These are phyloP conservation scores for Scelioninae gen. 1 DNA, from an alignment of 2,888 invertebrate species.

Conservation along the genomic window DNA sequence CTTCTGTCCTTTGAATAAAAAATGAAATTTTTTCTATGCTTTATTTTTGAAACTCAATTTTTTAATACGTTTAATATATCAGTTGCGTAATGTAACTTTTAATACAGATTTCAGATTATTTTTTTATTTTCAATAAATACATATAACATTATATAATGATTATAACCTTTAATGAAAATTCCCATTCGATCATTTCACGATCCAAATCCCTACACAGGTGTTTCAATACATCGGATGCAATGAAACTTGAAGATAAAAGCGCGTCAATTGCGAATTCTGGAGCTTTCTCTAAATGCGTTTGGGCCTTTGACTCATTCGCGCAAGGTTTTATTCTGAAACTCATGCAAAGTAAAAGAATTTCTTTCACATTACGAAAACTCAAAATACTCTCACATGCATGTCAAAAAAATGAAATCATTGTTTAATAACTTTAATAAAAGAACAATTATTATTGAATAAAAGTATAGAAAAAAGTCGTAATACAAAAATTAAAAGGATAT, in stretches of 20 bases:
- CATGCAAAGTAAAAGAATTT: neutral
- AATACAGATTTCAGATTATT: too few species aligned
- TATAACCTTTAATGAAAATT: conserved; percentile 88
- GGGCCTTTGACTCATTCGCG: conserved; percentile 53
- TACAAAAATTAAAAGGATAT: too few species aligned
- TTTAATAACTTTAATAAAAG: too few species aligned
- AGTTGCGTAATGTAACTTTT: too few species aligned
- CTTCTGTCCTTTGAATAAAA: too few species aligned
- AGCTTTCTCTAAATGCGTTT: conserved; percentile 67
- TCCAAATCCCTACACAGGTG: conserved; percentile 88
- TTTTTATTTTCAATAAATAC: too few species aligned
- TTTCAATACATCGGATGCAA: conserved; percentile 88
- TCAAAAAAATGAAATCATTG: neutral
- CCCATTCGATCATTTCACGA: conserved; percentile 88
- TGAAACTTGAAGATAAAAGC: conserved; percentile 81
- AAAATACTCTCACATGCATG: neutral
- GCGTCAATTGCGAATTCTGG: conserved; percentile 52
- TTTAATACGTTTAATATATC: too few species aligned
- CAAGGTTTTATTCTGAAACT: conserved; percentile 54
- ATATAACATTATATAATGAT: neutral
- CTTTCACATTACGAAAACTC: neutral
- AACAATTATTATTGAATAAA: too few species aligned
- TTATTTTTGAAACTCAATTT: too few species aligned
- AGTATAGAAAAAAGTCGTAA: too few species aligned
- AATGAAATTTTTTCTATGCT: too few species aligned